Conservation (phyloP, 2,888 invertebrate genomes). For the Orthosia gothica region DNA sequence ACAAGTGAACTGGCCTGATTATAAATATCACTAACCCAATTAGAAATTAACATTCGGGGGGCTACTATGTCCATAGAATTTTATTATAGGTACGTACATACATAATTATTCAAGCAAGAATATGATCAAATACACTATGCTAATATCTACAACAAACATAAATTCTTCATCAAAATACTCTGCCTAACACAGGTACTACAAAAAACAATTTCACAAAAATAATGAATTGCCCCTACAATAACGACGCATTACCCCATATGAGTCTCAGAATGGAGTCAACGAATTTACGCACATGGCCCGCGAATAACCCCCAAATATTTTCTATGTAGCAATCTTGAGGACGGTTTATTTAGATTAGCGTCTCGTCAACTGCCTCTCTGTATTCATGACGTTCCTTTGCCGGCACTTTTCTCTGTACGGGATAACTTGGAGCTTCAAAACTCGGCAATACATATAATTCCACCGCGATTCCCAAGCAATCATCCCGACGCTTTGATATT, state of each 20-base stretch:
- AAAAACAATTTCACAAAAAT: conserved; percentile 36
- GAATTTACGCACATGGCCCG: conserved; percentile 67
- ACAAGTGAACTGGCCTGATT: no score
- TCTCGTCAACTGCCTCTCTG: conserved; percentile 75
- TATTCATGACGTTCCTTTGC: conserved; percentile 78
- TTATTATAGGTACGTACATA: no score
- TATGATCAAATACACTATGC: neutral
- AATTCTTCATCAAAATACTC: neutral
- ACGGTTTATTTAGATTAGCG: conserved; percentile 82
- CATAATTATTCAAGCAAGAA: neutral
- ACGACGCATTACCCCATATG: conserved; percentile 49
- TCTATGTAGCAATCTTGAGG: conserved; percentile 73
- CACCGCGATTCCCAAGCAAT: conserved; percentile 67
- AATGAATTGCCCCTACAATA: conserved; percentile 40
- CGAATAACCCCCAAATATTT: conserved; percentile 76
- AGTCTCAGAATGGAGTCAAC: conserved; percentile 66
- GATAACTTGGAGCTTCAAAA: conserved; percentile 70
- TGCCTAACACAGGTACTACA: neutral
- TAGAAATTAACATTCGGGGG: no score
- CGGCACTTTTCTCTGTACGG: conserved; percentile 70
- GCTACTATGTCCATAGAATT: no score
- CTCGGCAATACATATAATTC: conserved; percentile 74
- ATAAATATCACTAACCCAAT: no score
- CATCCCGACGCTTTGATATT: conserved; percentile 66
- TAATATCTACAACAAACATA: neutral